Conservation (phyloP, 2,797 vertebrate species). For the Zonotrichia albicollis region DNA sequence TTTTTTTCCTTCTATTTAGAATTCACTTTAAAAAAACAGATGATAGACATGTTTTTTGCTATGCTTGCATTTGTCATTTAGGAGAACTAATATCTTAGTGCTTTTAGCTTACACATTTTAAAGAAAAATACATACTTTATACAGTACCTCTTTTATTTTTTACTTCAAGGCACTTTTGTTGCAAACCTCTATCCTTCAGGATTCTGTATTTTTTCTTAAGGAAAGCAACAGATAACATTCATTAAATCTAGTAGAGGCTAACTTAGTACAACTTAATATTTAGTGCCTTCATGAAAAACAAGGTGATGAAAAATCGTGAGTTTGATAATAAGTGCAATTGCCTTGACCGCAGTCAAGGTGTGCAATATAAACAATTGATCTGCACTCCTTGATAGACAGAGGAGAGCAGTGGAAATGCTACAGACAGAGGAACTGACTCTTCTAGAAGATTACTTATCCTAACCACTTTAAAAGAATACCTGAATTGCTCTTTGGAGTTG, state of each 20-base stretch:
- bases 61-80: not conserved
- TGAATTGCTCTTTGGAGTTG: not conserved
- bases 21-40: not conserved
- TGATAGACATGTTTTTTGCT: not conserved
- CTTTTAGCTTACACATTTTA: not conserved
- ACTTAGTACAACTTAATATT: not conserved
- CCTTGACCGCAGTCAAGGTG: not conserved
- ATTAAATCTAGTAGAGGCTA: not conserved
- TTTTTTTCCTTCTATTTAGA: not conserved
- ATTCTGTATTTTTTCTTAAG: not conserved
- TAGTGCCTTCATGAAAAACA: not conserved
- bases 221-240: not conserved
- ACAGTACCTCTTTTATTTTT: not conserved
- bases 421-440: not conserved
- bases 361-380: not conserved
- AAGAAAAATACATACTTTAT: not conserved
- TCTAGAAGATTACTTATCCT: not conserved
- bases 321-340: not conserved
- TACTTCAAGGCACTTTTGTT: not conserved
- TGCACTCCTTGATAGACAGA: not conserved
- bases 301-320: not conserved
- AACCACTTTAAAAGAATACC: not conserved
- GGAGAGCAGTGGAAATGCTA: not conserved
- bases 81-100: not conserved
- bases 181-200: accelerated